These are phyloP conservation scores for Zootoca vivipara DNA, from an alignment of 2,113 vertebrate species.

Conservation along the genomic window DNA sequence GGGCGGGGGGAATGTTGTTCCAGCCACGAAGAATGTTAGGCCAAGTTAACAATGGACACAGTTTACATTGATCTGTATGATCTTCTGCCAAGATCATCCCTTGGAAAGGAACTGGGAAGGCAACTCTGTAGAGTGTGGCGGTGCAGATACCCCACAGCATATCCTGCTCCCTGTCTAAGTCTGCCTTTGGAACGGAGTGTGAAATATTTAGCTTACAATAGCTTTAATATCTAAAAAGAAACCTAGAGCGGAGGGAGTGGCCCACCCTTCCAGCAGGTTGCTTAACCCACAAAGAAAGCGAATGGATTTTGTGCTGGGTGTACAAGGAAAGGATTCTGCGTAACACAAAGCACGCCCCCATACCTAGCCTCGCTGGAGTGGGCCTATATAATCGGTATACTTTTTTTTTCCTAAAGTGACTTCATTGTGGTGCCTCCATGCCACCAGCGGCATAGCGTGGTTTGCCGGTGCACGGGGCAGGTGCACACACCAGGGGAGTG, in stretches of 20 bases:
- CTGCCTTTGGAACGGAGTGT: constrained; percentile 55
- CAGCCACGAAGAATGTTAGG: constrained; percentile 57
- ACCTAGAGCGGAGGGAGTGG: neutral
- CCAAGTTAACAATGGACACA: constrained; percentile 68
- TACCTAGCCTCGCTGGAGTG: neutral
- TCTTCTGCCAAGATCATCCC: constrained; percentile 75
- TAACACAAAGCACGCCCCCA: neutral
- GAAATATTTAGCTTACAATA: constrained; percentile 65
- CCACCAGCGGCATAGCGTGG: no score
- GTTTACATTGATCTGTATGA: constrained; percentile 71
- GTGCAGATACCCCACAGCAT: constrained; percentile 69
- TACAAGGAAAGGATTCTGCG: neutral
- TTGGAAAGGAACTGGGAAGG: constrained; percentile 70
- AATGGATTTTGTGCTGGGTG: constrained; percentile 40
- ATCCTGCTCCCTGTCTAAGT: constrained; percentile 64
- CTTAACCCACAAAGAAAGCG: constrained; percentile 47
- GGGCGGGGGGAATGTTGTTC: constrained; percentile 59
- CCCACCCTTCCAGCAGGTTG: constrained; percentile 4
- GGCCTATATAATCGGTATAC: neutral
- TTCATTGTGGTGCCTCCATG: neutral
- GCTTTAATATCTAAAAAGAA: constrained; percentile 61
- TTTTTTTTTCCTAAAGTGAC: neutral
- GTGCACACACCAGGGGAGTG: no score
- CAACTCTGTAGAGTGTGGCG: constrained; percentile 65
- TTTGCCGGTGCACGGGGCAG: no score